phyloP scores from a whole-genome alignment of 2,113 vertebrate genomes.

The Pungitius pungitius region DNA sequence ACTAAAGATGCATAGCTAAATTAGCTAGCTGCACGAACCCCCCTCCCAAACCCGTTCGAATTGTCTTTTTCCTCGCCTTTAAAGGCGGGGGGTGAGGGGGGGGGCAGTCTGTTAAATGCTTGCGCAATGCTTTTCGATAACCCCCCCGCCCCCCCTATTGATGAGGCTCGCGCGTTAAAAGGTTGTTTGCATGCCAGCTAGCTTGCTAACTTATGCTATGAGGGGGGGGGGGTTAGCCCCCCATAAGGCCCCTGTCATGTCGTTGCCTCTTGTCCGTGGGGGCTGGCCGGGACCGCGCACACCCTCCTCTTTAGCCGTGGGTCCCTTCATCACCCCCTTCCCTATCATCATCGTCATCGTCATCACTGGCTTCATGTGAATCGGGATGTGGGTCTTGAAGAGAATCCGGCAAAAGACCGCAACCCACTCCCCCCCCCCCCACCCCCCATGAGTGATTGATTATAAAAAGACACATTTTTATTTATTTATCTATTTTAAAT shows the following conservation, averaged over 20 bases:
- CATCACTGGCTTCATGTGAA: constrained; percentile 3
- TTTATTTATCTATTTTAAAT: neutral
- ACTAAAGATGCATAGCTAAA: neutral
- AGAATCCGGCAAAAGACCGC: neutral
- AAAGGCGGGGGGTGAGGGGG: neutral
- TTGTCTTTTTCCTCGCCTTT: constrained; percentile 4
- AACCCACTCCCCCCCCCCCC: neutral
- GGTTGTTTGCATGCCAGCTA: constrained; percentile 30
- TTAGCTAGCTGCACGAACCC: constrained; percentile 14
- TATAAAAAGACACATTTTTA: constrained; percentile 43
- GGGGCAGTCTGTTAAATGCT: constrained; percentile 6
- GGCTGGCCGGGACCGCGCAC: constrained; percentile 49
- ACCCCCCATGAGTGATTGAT: constrained; percentile 28
- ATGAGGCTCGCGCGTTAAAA: neutral
- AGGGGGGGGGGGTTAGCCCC: constrained; percentile 60
- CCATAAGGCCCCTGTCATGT: constrained; percentile 68
- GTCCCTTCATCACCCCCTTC: too few relatives aligned
- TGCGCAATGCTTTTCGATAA: neutral
- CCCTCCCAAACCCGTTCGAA: neutral
- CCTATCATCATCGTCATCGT: neutral
- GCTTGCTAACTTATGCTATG: constrained; percentile 69
- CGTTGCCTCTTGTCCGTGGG: constrained; percentile 57
- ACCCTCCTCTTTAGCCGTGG: neutral
- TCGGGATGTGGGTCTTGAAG: constrained; percentile 15
- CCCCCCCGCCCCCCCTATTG: neutral